Evolutionary conservation across 2,797 vertebrate genomes (phyloP), one percentile per base, ranked within the genome.

Genomic region (Salmo trutta): DNA sequence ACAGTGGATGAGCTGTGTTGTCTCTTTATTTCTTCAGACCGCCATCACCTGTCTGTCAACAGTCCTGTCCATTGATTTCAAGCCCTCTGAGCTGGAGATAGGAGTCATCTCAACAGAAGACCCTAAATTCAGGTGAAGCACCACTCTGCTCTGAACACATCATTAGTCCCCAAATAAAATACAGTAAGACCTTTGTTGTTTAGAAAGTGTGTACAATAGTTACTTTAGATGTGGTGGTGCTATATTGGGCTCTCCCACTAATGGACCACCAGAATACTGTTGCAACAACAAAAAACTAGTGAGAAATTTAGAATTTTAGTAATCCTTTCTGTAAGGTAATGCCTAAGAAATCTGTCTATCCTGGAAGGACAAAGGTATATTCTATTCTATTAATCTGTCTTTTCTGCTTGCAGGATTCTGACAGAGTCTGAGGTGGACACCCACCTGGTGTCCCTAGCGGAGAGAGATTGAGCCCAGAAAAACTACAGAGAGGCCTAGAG

Each of bases 11-110:
- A 69, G 65, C 82, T 71, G n/a, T 64, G 33, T 62, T 8, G 16
- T 65, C 6, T 65, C 8, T 15, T 8, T 41, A n/a, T 24, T 41
- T 29, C n/a, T 24, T 67, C 88, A 98, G 97, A 98, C 96, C 33
- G 97, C 96, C 21, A 96, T 98, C 91, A 97, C 97, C 21, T 98
- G 97, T 89, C 94, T 98, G 84, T 96, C 97, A 81, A 98, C 97
- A 78, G 97, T 98, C 80, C 94, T 98, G 75, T 98, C 97, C 77
- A 98, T 98, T 89, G 97, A 98, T 93, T 98, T 98, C 93, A 98
- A 98, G 88, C 97, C 97, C 85, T 98, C 96, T 87, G 97, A 98
- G 93, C 94, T 98, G 74, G 97, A 98, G 92, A 95, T 98, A 85
- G 97, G 95, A 81, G 95, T 98, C 75, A 93, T 98, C 88, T 96